Conservation (phyloP, 2,888 invertebrate genomes). For the Uloborus plumipes region DNA sequence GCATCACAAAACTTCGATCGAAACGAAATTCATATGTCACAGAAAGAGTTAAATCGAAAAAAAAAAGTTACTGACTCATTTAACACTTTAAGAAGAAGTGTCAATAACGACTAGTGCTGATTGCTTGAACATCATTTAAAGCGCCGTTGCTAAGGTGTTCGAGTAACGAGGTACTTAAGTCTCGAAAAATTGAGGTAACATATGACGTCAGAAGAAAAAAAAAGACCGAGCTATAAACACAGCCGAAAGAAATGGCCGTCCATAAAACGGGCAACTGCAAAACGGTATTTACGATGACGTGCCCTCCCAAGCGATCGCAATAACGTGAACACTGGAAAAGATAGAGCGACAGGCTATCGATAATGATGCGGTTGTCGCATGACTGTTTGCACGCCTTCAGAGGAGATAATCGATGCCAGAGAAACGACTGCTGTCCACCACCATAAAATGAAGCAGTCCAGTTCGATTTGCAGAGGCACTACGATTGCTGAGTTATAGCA, state of each 20-base stretch:
- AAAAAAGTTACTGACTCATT: too few relatives aligned
- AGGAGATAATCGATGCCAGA: slow-evolving; percentile 31
- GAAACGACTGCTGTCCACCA: slow-evolving; percentile 28
- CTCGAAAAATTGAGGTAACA: too few relatives aligned
- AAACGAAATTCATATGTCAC: too few relatives aligned
- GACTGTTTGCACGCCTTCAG: slow-evolving; percentile 49
- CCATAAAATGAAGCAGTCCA: slow-evolving; percentile 40
- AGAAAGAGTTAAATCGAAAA: too few relatives aligned
- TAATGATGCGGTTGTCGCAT: slow-evolving; percentile 40
- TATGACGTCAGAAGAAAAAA: too few relatives aligned
- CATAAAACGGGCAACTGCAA: slow-evolving; percentile 20
- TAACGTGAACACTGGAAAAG: slow-evolving; percentile 14
- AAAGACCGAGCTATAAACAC: slow-evolving; percentile 24
- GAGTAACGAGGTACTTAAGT: too few relatives aligned
- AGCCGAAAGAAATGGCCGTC: slow-evolving; percentile 13
- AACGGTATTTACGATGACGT: slow-evolving; percentile 28
- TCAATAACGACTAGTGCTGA: too few relatives aligned
- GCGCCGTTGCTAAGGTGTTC: too few relatives aligned
- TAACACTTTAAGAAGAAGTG: too few relatives aligned
- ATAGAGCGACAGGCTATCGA: slow-evolving; percentile 20
- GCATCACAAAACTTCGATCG: too few relatives aligned
- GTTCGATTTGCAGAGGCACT: slow-evolving; percentile 23
- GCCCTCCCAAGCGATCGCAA: slow-evolving; percentile 27
- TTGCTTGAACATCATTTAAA: too few relatives aligned
- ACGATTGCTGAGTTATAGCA: slow-evolving; percentile 19